These are phyloP conservation scores for Valencia hispanica DNA, from an alignment of 2,797 vertebrate species.

Conservation along the genomic window DNA sequence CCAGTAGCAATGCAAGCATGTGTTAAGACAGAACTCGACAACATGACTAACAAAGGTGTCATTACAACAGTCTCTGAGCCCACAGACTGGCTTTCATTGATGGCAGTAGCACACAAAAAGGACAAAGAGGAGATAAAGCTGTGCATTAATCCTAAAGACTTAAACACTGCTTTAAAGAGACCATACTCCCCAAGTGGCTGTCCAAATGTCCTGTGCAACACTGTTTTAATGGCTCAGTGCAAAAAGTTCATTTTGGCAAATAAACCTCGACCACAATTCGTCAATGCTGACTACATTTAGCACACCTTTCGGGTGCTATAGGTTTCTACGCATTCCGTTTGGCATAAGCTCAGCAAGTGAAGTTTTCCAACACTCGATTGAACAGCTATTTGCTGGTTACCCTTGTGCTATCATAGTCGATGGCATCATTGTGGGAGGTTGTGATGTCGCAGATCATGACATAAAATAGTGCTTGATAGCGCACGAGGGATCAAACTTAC, in stretches of 20 bases:
- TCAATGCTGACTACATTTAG: slow-evolving; percentile 40
- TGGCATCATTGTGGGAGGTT: slow-evolving; percentile 44
- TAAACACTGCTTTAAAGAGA: slow-evolving; percentile 40
- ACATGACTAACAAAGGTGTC: slow-evolving; percentile 26
- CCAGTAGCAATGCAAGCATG: slow-evolving; percentile 25
- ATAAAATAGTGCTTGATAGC: slow-evolving; percentile 15
- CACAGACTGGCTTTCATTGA: slow-evolving; percentile 44
- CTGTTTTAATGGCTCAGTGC: no score
- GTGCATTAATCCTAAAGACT: slow-evolving; percentile 44
- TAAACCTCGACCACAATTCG: background rate
- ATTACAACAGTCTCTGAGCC: slow-evolving; percentile 37
- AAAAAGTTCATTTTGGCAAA: slow-evolving; percentile 47
- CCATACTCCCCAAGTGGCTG: slow-evolving; percentile 36
- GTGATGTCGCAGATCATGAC: slow-evolving; percentile 19
- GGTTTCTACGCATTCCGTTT: slow-evolving; percentile 38
- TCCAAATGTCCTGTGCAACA: slow-evolving; percentile 32
- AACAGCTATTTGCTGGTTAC: slow-evolving; percentile 39
- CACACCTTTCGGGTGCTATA: slow-evolving; percentile 26
- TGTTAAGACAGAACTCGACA: slow-evolving; percentile 32
- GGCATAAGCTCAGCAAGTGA: slow-evolving; percentile 40
- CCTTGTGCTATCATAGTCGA: slow-evolving; percentile 35
- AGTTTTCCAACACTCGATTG: slow-evolving; percentile 39
- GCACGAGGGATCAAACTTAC: slow-evolving; percentile 37
- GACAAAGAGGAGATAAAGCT: slow-evolving; percentile 37
- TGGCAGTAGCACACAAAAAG: slow-evolving; percentile 48